Conservation (phyloP, 2,888 invertebrate species). For the Microdon myrmicae region DNA sequence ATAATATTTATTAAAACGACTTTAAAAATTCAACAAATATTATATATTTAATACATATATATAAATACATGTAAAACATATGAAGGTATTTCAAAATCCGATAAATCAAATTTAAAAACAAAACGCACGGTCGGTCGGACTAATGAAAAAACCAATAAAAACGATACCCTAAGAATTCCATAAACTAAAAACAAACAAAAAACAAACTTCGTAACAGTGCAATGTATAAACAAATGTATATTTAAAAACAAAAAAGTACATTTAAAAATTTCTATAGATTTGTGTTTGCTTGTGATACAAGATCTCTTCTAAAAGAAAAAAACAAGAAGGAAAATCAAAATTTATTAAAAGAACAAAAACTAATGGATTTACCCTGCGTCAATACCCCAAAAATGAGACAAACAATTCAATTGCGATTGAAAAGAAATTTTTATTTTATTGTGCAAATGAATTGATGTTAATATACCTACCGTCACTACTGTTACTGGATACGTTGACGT, state of each 20-base stretch:
- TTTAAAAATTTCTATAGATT: constrained; percentile 6
- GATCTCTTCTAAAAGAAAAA: constrained; percentile 31
- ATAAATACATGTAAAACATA: constrained; percentile 18
- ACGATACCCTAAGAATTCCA: constrained; percentile 41
- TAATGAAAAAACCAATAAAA: constrained; percentile 25
- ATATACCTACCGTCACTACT: too few species aligned
- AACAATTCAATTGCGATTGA: not conserved
- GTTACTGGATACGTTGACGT: too few species aligned
- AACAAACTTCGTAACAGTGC: constrained; percentile 4
- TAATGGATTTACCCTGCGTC: too few species aligned
- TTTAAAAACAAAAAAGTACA: constrained; percentile 18
- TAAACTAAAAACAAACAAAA: constrained; percentile 10
- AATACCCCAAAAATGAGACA: not conserved
- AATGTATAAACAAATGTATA: constrained; percentile 23
- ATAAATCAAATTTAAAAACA: too few species aligned
- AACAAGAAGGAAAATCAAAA: constrained; percentile 1
- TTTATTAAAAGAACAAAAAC: not conserved
- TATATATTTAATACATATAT: constrained; percentile 30
- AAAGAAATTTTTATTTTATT: too few species aligned
- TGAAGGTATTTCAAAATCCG: constrained; percentile 26
- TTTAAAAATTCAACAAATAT: constrained; percentile 36
- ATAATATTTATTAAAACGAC: constrained; percentile 47
- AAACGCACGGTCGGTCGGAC: too few species aligned
- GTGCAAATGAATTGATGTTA: too few species aligned
- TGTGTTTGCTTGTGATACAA: constrained; percentile 31